Base-by-base conservation (phyloP, 35 echinoderm and acorn worm genomes). In the Apostichopus japonicus region DNA sequence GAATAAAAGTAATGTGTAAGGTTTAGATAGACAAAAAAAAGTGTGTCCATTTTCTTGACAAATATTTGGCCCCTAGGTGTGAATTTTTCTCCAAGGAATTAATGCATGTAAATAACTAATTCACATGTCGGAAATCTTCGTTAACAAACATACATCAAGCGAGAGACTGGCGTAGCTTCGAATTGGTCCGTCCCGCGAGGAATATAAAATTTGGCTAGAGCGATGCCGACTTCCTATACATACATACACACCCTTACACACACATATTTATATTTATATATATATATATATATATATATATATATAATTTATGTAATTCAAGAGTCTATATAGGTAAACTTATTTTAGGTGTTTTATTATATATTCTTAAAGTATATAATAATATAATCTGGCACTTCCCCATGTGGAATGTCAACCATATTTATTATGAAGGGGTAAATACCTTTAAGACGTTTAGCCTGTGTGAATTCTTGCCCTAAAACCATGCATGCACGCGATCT, bases 31-130 rank as follows among this genome's bases (percentile, higher is more conserved):
- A 44, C 33, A 3, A 44, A 44, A 44, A 44, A 44, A 44, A 44
- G 33, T 44, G 33, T 44, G 33, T 44, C 33, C 33, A 44, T 75
- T 75, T 75, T 75, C n/a, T 75, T 75, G 17, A 75, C 71, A 75
- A 75, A 75, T 75, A 75, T 75, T 75, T 75, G 71, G 71, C 71
- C 71, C 6, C 71, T 75, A n/a, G 71, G 71, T 75, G 71, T 75
- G 13, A 75, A 19, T 75, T 75, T 61, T 75, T 23, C 71, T 75
- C 71, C 71, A 7, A 75, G 71, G 71, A 19, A 75, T 75, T 75
- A 75, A 75, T 75, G 71, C 71, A 75, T 75, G 71, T 75, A 75
- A 75, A 75, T 75, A 75, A 75, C 71, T 75, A 75, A 75, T 75
- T 75, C 71, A 75, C 71, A 19, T 75, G 71, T 75, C 71, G 71